These are phyloP conservation scores for Caenorhabditis sp. DNA, from an alignment of 2,888 invertebrate genomes.

Conservation along the genomic window DNA sequence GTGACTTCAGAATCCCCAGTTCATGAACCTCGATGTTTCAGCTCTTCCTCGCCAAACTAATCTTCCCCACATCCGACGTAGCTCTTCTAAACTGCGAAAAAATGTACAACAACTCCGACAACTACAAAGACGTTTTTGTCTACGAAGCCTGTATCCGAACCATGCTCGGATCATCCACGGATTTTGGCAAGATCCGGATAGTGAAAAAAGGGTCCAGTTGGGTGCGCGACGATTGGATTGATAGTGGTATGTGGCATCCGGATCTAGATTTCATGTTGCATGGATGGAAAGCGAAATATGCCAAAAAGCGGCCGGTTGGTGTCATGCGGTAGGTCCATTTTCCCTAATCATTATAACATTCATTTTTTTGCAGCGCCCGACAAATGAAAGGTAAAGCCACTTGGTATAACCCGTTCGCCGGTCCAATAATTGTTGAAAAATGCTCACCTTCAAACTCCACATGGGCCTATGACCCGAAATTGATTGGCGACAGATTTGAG, in stretches of 20 bases:
- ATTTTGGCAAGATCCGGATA: constrained; percentile 42
- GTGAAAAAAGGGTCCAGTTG: constrained; percentile 25
- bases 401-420: constrained; percentile 34
- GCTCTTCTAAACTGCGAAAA: constrained; percentile 25
- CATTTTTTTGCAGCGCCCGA: constrained; percentile 20
- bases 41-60: constrained; percentile 36
- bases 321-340: constrained; percentile 9
- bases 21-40: constrained; percentile 33
- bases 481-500: background rate
- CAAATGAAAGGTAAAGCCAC: constrained; percentile 13
- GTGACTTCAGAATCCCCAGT: too few species aligned
- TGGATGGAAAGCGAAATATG: constrained; percentile 36
- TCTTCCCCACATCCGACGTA: background rate
- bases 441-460: constrained; percentile 10
- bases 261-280: constrained; percentile 49
- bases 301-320: too few species aligned
- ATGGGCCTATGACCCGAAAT: background rate
- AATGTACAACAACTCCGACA: constrained; percentile 42
- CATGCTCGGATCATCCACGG: constrained; percentile 46
- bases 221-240: constrained; percentile 47
- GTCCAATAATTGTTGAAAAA: constrained; percentile 14
- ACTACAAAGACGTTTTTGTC: constrained; percentile 49
- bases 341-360: too few species aligned
- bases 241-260: constrained; percentile 38
- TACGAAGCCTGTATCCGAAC: constrained; percentile 58